These are phyloP conservation scores for Branchellion lobata DNA, from an alignment of 2,888 invertebrate genomes.

Conservation along the genomic window DNA sequence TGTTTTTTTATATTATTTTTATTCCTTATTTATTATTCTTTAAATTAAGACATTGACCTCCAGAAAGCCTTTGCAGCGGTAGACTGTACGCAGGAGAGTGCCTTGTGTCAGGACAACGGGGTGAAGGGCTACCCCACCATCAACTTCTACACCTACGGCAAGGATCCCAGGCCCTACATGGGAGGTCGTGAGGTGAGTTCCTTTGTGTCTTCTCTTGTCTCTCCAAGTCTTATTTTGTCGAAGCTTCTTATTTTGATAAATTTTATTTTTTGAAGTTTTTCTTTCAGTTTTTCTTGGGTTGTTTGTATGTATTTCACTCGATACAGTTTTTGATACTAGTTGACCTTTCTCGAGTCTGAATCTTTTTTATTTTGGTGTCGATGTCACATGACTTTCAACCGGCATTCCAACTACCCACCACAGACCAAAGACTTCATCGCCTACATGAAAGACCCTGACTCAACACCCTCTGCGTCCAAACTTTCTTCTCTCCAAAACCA, in stretches of 20 bases:
- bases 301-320: too few species aligned
- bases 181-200: constrained; percentile 72
- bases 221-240: constrained; percentile 49
- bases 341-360: too few species aligned
- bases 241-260: too few species aligned
- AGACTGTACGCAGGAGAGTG: constrained; percentile 70
- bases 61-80: constrained; percentile 65
- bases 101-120: constrained; percentile 67
- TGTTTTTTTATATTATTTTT: too few species aligned
- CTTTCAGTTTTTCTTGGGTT: too few species aligned
- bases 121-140: constrained; percentile 73
- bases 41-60: too few species aligned
- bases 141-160: constrained; percentile 74
- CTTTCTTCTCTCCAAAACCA: neutral
- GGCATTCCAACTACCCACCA: neutral
- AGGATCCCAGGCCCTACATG: constrained; percentile 70
- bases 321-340: too few species aligned
- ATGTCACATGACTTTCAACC: too few species aligned
- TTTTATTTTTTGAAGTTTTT: too few species aligned
- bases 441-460: constrained; percentile 15
- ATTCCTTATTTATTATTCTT: too few species aligned
- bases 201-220: neutral
- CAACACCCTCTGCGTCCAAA: neutral
- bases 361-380: too few species aligned
- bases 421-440: constrained; percentile 33